Evolutionary conservation across 2,888 invertebrate species (phyloP).

Genomic region (Cosmia pyralina): DNA sequence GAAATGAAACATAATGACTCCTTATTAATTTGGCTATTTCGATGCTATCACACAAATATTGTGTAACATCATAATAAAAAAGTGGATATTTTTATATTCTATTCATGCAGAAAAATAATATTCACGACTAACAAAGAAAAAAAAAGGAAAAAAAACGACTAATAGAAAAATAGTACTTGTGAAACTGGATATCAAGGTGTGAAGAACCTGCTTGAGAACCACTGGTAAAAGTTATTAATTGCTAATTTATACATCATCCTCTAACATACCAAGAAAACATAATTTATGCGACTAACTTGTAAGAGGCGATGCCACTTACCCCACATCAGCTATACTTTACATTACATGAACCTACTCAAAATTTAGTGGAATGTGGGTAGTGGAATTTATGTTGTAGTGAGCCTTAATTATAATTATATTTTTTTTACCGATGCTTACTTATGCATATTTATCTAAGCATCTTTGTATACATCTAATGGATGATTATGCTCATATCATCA

Average conservation of each 20-base stretch:
- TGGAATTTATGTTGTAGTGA: too few relatives aligned
- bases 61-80: constrained; percentile 6
- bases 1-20: not conserved
- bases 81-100: constrained; percentile 20
- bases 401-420: not conserved
- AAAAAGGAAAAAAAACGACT: too few relatives aligned
- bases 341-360: too few relatives aligned
- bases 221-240: constrained; percentile 50
- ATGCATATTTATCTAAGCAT: not conserved
- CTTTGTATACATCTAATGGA: constrained; percentile 19
- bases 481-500: constrained; percentile 25
- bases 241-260: constrained; percentile 48
- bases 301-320: too few relatives aligned
- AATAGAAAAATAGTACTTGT: constrained; percentile 21
- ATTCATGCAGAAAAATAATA: constrained; percentile 33
- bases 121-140: constrained; percentile 10
- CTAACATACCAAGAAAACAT: constrained; percentile 17
- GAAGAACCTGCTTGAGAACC: constrained; percentile 38
- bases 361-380: too few relatives aligned
- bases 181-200: constrained; percentile 49
- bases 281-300: constrained; percentile 23
- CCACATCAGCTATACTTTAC: too few relatives aligned
- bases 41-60: constrained; percentile 11
- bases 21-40: constrained; percentile 5
- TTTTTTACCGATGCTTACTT: too few relatives aligned